Evolutionary conservation across 2,113 vertebrate genomes (phyloP), one percentile per base, ranked within the genome.

Genomic region (Diphyllodes magnificus): DNA sequence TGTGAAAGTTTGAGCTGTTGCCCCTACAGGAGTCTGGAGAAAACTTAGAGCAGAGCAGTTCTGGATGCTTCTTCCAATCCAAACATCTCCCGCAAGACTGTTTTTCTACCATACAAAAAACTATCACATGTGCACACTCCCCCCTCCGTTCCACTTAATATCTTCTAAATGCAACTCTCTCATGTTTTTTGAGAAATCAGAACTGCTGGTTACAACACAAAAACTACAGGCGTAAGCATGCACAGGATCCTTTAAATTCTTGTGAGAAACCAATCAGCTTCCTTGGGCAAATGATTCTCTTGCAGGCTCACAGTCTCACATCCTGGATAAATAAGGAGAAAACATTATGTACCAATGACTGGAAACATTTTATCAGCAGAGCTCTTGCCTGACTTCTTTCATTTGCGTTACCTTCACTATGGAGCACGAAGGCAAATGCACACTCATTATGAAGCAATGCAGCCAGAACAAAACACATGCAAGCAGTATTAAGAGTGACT

Each of bases 91-190:
- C 19, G 6, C 33, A 86, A 45, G 40, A 25, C 11, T 60, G 10
- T 61, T 78, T 44, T 65, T 24, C 47, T 72, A 37, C 59, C 31
- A 53, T 9, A 45, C 15, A 71, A 66, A 44, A 93, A n/a, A 0
- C 14, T 25, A 56, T 6, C 23, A 69, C 27, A 40, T 0, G 2
- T 1, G 7, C 6, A 22, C 25, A 40, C 13, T 45, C 17, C 13
- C 8, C 3, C 1, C 14, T 16, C 15, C 21, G 18, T 68, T 33
- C 16, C 50, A 33, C 31, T 57, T 53, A 10, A 51, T 39, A 24
- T 90, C 57, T 75, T 78, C 39, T 71, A 76, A 82, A 71, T 18
- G 24, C 44, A 92, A 45, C 47, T 56, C 40, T 42, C 24, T 73
- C 17, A 15, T 21, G 27, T 19, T 75, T 78, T 85, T 40, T 61